Percentiles rank a stretch among this genome's conserved stretches.
Conservation (phyloP, 2,113 vertebrate genomes). For the Chunga burmeisteri region DNA sequence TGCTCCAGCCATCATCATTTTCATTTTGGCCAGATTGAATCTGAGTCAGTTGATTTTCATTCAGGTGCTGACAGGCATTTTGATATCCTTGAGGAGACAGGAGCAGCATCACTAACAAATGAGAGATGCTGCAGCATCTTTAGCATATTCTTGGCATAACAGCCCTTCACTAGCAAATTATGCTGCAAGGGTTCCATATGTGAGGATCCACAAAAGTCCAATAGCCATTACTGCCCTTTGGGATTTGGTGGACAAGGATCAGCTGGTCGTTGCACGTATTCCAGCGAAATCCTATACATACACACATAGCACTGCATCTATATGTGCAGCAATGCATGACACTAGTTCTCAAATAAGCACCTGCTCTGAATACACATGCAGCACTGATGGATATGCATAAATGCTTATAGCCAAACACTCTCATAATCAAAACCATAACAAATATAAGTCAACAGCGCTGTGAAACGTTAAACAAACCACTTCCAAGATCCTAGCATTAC, state of each 20-base stretch:
- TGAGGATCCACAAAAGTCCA: background rate
- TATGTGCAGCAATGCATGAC: background rate
- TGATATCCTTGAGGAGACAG: constrained; percentile 40
- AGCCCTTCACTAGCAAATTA: background rate
- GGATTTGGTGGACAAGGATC: background rate
- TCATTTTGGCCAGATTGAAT: constrained; percentile 1
- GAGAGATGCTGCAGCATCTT: constrained; percentile 28
- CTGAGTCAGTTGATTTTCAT: constrained; percentile 57
- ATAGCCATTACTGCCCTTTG: background rate
- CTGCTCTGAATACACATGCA: background rate
- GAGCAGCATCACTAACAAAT: constrained; percentile 24
- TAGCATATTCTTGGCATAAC: background rate
- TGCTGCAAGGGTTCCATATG: background rate
- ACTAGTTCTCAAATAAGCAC: background rate
- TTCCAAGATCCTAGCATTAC: background rate
- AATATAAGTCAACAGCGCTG: background rate
- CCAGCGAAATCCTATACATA: background rate
- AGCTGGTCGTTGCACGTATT: background rate
- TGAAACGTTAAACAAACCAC: background rate
- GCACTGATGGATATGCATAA: background rate
- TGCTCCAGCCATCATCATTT: background rate
- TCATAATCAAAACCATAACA: background rate
- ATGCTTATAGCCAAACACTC: background rate
- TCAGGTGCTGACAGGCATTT: constrained; percentile 63
- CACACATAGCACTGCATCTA: rapidly evolving